Base-by-base conservation (phyloP, 2,113 vertebrate genomes). In the Jacana jacana region DNA sequence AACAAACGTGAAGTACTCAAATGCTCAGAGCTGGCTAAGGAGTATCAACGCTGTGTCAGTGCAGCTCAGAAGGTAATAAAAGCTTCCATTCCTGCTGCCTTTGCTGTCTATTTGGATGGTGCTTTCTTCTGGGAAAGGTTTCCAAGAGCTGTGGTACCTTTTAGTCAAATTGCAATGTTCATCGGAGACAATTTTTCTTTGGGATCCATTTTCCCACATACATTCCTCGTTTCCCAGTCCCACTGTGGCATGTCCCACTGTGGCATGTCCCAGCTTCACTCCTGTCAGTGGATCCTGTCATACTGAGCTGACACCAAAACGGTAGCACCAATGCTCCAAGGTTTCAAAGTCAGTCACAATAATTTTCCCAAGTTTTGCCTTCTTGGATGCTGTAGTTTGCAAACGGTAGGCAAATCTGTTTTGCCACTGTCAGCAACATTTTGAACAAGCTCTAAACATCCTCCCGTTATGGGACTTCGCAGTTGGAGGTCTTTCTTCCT, bases 21-120 rank as follows among this genome's bases (percentile, higher is more conserved):
- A 85, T 99, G 99, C 97, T 99, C 99, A 0, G 97, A 98, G 95
- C 97, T 99, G 96, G 99, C 98, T 91, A 99, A 98, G 93, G 98
- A 99, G 8, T 99, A 99, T 96, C 98, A 98, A 95, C 97, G 84
- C 97, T 99, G 99, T 19, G 99, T 99, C 85, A 98, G 98, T 19
- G 94, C 98, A 7, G 98, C 99, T 91, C 99, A 98, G 93, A 98
- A 99, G 99, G 99, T 99, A 97, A 92, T 92, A 82, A 63, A 91
- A 73, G 33, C 64, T 63, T 37, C 72, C 55, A 25, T 48, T 75
- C 44, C 85, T 70, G 9, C 37, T 93, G 91, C 35, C 35, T 86
- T 93, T 75, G 57, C 73, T 89, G 11, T 80, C 52, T 92, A 72
- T 71, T 93, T 87, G 95, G 72, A 4, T 79, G 52, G 12, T 69